These are phyloP conservation scores for Aradophagus sp. DNA, from an alignment of 1,140 invertebrate genomes.

Conservation along the genomic window DNA sequence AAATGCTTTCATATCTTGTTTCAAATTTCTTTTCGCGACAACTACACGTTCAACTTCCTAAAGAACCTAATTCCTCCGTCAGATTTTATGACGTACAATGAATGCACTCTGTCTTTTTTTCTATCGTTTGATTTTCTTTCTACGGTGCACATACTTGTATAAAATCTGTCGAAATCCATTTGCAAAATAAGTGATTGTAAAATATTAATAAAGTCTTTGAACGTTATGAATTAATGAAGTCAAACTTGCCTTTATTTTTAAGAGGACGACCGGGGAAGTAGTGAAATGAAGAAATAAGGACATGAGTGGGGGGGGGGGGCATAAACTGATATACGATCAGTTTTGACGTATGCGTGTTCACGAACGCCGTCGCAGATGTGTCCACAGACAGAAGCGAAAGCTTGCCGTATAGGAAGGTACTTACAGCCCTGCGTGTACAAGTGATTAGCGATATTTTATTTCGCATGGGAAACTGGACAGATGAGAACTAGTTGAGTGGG, in stretches of 20 bases:
- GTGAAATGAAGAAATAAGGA: conserved; percentile 37
- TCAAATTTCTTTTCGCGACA: too few relatives aligned
- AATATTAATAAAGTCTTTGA: conserved; percentile 39
- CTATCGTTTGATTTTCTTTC: too few relatives aligned
- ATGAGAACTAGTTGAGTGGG: conserved; percentile 75
- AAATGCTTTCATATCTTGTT: too few relatives aligned
- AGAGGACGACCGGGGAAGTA: conserved; percentile 38
- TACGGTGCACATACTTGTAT: too few relatives aligned
- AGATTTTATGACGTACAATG: too few relatives aligned
- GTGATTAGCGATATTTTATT: conserved; percentile 77
- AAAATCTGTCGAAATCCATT: conserved; percentile 49
- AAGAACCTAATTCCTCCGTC: too few relatives aligned
- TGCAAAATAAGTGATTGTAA: conserved; percentile 40
- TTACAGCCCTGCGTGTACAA: conserved; percentile 68
- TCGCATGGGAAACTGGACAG: conserved; percentile 76
- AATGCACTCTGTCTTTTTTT: too few relatives aligned
- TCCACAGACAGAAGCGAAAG: conserved; percentile 39
- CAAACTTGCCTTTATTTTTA: conserved; percentile 55
- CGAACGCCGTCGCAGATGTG: conserved; percentile 51
- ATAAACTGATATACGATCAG: conserved; percentile 39
- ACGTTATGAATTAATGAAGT: conserved; percentile 63
- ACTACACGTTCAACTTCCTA: too few relatives aligned
- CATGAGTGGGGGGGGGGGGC: too few relatives aligned
- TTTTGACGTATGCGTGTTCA: conserved; percentile 41
- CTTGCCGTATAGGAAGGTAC: conserved; percentile 64